These are phyloP conservation scores for Merops nubicus DNA, from an alignment of 2,113 vertebrate species.

Conservation along the genomic window DNA sequence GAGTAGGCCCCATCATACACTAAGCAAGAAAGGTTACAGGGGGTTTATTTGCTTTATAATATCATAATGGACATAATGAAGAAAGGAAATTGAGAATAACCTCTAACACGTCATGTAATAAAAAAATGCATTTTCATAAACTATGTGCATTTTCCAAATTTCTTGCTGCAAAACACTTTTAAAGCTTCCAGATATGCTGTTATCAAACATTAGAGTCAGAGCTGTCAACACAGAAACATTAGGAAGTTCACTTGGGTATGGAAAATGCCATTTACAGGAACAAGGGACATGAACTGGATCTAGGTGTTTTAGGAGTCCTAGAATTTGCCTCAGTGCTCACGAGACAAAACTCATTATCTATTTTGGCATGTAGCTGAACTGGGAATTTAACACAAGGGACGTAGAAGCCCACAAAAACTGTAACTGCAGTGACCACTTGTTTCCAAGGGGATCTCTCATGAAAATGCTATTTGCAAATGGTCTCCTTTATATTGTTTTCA, in stretches of 20 bases:
- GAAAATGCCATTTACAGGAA: neutral
- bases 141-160: neutral
- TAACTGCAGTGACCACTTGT: neutral
- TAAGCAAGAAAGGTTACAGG: neutral
- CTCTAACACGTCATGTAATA: rapidly evolving
- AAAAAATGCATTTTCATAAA: neutral
- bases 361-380: neutral
- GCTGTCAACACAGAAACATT: neutral
- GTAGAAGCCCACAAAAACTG: neutral
- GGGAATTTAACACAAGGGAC: neutral
- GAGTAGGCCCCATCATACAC: neutral
- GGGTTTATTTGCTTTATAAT: neutral
- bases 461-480: neutral
- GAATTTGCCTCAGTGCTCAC: neutral
- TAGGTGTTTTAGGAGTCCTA: neutral
- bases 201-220: neutral
- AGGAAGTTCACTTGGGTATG: neutral
- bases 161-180: neutral
- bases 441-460: neutral
- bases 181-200: neutral
- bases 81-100: neutral
- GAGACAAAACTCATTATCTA: neutral
- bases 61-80: neutral
- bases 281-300: neutral
- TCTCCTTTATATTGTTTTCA: neutral